phyloP scores from a whole-genome alignment of 1,140 invertebrate species.

The Homarus americanus region DNA sequence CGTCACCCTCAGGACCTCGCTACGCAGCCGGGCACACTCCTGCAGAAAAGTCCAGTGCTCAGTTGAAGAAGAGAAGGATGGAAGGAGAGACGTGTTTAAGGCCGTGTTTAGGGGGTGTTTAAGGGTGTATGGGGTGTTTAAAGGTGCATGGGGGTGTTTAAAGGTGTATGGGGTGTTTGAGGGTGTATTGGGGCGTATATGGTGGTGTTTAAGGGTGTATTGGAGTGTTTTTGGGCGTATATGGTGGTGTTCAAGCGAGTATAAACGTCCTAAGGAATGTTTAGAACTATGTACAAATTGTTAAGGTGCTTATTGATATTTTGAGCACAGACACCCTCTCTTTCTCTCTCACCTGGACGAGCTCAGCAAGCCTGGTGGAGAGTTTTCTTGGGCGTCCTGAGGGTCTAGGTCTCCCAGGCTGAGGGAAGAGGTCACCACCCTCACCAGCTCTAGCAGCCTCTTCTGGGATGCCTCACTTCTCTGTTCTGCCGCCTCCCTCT shows the following conservation, averaged over 20 bases:
- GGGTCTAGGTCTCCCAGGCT: constrained; percentile 59
- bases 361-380: constrained; percentile 41
- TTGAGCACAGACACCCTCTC: not conserved
- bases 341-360: constrained; percentile 59
- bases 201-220: not conserved
- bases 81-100: no score
- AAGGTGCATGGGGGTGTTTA: no score
- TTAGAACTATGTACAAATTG: no score
- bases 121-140: no score
- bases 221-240: not conserved
- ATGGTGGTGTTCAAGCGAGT: no score
- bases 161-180: no score
- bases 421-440: constrained; percentile 43
- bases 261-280: no score
- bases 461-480: constrained; percentile 42
- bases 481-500: constrained; percentile 52
- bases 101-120: no score
- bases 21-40: constrained; percentile 53
- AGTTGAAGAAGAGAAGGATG: not conserved
- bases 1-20: constrained; percentile 18
- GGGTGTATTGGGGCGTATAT: not conserved
- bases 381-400: constrained; percentile 47
- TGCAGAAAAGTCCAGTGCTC: not conserved
- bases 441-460: constrained; percentile 35
- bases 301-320: no score